Conservation (phyloP, 2,888 invertebrate species). For the Disparrhopalites patrizii region DNA sequence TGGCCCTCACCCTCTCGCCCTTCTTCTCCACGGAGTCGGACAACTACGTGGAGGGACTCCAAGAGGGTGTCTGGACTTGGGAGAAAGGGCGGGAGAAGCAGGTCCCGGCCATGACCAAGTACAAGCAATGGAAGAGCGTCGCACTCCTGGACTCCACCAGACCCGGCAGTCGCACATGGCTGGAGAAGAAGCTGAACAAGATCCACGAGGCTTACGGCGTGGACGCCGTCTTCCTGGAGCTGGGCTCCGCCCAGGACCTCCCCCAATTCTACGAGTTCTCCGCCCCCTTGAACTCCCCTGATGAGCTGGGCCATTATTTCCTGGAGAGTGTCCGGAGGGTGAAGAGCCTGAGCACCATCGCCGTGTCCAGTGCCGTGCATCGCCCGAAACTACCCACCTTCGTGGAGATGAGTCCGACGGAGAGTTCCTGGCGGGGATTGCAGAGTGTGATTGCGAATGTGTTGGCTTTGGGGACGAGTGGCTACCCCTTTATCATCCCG, state of each 20-base stretch:
- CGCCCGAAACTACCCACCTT: conserved; percentile 81
- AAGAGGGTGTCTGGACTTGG: conserved; percentile 69
- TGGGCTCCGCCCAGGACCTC: conserved; percentile 77
- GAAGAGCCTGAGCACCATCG: conserved; percentile 60
- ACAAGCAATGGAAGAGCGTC: conserved; percentile 71
- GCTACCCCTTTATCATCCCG: conserved; percentile 88
- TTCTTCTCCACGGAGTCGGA: conserved; percentile 76
- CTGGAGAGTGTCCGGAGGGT: conserved; percentile 58
- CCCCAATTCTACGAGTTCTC: conserved; percentile 70
- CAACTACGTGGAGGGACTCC: conserved; percentile 75
- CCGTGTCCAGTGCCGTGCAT: conserved; percentile 76
- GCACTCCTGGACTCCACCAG: conserved; percentile 84
- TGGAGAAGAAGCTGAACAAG: conserved; percentile 66
- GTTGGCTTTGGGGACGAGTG: conserved; percentile 80
- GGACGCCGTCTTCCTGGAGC: conserved; percentile 77
- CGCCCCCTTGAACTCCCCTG: conserved; percentile 69
- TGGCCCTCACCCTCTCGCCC: conserved; percentile 84
- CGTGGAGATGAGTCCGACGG: conserved; percentile 76
- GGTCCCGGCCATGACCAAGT: conserved; percentile 77
- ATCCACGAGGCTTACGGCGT: conserved; percentile 71
- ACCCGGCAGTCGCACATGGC: conserved; percentile 74
- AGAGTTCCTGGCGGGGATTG: conserved; percentile 83
- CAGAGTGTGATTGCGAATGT: conserved; percentile 80
- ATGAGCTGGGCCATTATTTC: conserved; percentile 73
- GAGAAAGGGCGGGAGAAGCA: conserved; percentile 57